These are phyloP conservation scores for Palloptera scutellata DNA, from an alignment of 2,888 invertebrate species.

Conservation along the genomic window DNA sequence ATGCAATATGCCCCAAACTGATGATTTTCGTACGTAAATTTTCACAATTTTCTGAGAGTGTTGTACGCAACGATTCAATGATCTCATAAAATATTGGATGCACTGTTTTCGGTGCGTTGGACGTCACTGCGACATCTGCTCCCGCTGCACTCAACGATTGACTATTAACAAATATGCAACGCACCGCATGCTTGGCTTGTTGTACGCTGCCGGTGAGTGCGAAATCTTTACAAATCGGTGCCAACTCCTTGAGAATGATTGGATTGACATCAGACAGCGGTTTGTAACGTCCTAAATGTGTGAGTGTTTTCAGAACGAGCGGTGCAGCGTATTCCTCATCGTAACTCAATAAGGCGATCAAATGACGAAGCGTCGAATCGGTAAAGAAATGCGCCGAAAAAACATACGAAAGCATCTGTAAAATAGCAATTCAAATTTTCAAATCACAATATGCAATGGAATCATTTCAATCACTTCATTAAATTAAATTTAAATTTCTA, in stretches of 20 bases:
- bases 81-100: constrained; percentile 82
- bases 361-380: constrained; percentile 80
- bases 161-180: constrained; percentile 90
- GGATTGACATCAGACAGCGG: constrained; percentile 83
- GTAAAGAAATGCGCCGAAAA: constrained; percentile 94
- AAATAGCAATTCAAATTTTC: no score
- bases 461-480: background rate
- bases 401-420: constrained; percentile 77
- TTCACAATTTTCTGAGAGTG: constrained; percentile 76
- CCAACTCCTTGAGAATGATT: constrained; percentile 77
- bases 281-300: constrained; percentile 86
- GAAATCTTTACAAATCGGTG: constrained; percentile 87
- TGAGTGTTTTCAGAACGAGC: constrained; percentile 82
- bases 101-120: constrained; percentile 61
- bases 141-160: constrained; percentile 41
- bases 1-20: constrained; percentile 92
- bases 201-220: constrained; percentile 90
- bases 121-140: constrained; percentile 33
- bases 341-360: constrained; percentile 72
- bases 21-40: constrained; percentile 94
- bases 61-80: constrained; percentile 79
- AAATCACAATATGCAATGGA: background rate
- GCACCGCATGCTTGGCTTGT: constrained; percentile 95
- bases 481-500: background rate
- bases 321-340: constrained; percentile 85